Evolutionary conservation across 1,140 invertebrate species (phyloP).

Genomic region (Drepana arcuata): DNA sequence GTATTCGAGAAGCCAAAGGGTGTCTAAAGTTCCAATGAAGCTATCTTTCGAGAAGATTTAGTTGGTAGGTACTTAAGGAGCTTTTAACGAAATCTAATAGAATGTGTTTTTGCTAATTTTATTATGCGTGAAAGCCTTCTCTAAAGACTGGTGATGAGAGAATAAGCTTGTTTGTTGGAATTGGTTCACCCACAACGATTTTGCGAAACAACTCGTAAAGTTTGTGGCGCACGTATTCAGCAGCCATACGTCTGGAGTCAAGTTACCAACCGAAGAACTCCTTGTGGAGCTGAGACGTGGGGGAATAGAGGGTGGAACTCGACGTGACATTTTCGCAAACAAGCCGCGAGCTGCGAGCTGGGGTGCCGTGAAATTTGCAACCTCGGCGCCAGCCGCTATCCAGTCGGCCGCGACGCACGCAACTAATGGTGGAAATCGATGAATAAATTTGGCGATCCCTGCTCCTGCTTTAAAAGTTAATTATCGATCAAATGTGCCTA

Average conservation of each 20-base stretch:
- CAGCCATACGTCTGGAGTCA: slow-evolving; percentile 18
- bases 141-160: background rate
- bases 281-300: slow-evolving; percentile 15
- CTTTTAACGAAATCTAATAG: too few species aligned
- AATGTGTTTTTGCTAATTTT: too few species aligned
- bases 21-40: too few species aligned
- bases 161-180: too few species aligned
- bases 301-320: slow-evolving; percentile 8
- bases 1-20: too few species aligned
- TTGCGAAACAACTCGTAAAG: too few species aligned
- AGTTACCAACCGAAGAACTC: slow-evolving; percentile 32
- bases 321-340: slow-evolving; percentile 62
- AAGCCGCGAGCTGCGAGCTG: slow-evolving; percentile 32
- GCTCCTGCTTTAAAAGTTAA: slow-evolving; percentile 16
- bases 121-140: too few species aligned
- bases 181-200: too few species aligned
- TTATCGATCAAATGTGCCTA: slow-evolving; percentile 8
- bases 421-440: slow-evolving; percentile 34
- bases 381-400: slow-evolving; percentile 32
- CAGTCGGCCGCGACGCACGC: slow-evolving; percentile 19
- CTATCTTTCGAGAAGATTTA: too few species aligned
- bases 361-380: slow-evolving; percentile 41
- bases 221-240: slow-evolving; percentile 22
- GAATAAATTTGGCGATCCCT: slow-evolving; percentile 33
- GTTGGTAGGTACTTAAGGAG: too few species aligned